Percentiles rank a stretch among this genome's conserved stretches.
Conservation (phyloP, 2,888 invertebrate species). For the Ernsta delagoae region DNA sequence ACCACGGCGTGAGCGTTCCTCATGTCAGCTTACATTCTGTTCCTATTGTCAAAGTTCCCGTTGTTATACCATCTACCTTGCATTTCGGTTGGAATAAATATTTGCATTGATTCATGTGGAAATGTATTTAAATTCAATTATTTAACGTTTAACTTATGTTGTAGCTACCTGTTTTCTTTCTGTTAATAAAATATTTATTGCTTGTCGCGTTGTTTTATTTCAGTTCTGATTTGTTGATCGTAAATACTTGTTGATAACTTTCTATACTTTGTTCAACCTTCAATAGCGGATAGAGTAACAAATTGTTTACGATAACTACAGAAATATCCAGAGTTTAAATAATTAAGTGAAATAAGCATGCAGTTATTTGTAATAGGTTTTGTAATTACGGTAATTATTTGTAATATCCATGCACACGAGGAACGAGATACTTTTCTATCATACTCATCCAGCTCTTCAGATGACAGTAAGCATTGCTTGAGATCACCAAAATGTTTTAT, state of each 20-base stretch:
- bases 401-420: too few relatives aligned
- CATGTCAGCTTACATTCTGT: conserved; percentile 46
- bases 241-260: not conserved
- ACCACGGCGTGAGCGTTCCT: conserved; percentile 63
- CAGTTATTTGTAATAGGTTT: too few relatives aligned
- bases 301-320: not conserved
- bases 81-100: conserved; percentile 45
- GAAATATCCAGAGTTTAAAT: too few relatives aligned
- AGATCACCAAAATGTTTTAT: too few relatives aligned
- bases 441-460: too few relatives aligned
- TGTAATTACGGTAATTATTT: too few relatives aligned
- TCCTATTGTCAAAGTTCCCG: conserved; percentile 51
- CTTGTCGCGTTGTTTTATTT: conserved; percentile 37
- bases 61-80: conserved; percentile 38
- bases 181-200: conserved; percentile 34
- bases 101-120: conserved; percentile 37
- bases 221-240: not conserved
- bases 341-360: too few relatives aligned
- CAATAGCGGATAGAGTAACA: not conserved
- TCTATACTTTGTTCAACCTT: not conserved
- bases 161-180: not conserved
- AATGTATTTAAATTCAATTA: not conserved
- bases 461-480: too few relatives aligned
- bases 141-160: not conserved
- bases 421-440: too few relatives aligned